These are phyloP conservation scores for Geophilus truncorum DNA, from an alignment of 2,888 invertebrate species.

Conservation along the genomic window DNA sequence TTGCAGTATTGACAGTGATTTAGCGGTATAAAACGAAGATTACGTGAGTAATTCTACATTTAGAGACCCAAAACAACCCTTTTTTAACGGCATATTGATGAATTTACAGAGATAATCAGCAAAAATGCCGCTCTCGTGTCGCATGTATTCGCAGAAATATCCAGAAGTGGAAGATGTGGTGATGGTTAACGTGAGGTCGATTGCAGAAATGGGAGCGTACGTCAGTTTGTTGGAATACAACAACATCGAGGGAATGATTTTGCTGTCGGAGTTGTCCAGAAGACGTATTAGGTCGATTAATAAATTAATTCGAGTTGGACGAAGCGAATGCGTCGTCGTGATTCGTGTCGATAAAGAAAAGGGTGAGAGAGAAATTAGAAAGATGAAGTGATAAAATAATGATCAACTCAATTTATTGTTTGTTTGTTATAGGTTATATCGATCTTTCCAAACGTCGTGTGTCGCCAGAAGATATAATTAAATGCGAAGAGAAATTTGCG, in stretches of 20 bases:
- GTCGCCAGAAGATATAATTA: conserved; percentile 94
- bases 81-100: too few relatives aligned
- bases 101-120: neutral
- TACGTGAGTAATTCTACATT: too few relatives aligned
- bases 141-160: conserved; percentile 95
- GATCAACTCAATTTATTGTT: conserved; percentile 36
- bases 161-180: conserved; percentile 99
- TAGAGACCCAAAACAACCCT: too few relatives aligned
- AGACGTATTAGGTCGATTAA: conserved; percentile 99
- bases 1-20: too few relatives aligned
- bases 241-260: conserved; percentile 98
- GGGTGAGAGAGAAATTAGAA: conserved; percentile 56
- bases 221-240: conserved; percentile 97
- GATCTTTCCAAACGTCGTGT: conserved; percentile 98
- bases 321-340: conserved; percentile 98
- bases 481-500: conserved; percentile 96
- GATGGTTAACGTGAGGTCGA: conserved; percentile 94
- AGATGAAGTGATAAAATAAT: neutral
- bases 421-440: conserved; percentile 74
- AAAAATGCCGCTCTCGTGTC: conserved; percentile 64
- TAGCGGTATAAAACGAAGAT: too few relatives aligned
- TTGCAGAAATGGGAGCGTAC: conserved; percentile 99
- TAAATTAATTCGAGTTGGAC: conserved; percentile 96
- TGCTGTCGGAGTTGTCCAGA: conserved; percentile 94
- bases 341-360: conserved; percentile 99